These are phyloP conservation scores for Spheniscus mendiculus DNA, from an alignment of 2,113 vertebrate species.

Conservation along the genomic window DNA sequence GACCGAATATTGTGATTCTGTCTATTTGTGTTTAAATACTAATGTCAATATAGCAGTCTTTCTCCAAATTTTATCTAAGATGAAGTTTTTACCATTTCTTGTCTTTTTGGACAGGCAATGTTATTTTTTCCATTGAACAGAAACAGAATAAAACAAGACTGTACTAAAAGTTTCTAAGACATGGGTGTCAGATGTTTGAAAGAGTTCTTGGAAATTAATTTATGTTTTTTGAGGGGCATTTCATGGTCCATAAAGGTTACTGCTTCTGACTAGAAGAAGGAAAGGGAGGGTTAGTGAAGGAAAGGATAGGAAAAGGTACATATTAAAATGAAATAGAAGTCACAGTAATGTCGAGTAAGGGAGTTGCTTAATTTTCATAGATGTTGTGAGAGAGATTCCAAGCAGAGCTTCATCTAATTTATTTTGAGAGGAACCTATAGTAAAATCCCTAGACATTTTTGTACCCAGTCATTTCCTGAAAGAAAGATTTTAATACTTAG, in stretches of 20 bases:
- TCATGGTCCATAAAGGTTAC: background rate
- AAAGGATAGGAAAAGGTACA: background rate
- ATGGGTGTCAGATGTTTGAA: background rate
- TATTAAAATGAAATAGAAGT: background rate
- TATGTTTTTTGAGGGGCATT: background rate
- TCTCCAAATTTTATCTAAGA: background rate
- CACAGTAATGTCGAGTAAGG: background rate
- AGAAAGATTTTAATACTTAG: background rate
- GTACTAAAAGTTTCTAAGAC: background rate
- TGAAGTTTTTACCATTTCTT: background rate
- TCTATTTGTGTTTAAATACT: background rate
- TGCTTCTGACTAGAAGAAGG: background rate
- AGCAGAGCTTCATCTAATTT: background rate
- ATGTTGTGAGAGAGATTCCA: background rate
- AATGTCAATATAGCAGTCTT: background rate
- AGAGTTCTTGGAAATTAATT: background rate
- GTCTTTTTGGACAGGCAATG: background rate
- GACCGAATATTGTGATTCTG: background rate
- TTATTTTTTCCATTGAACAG: background rate
- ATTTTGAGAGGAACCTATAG: background rate
- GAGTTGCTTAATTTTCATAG: background rate
- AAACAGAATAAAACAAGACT: background rate
- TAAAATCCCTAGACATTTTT: background rate
- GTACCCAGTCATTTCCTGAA: background rate
- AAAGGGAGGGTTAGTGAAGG: background rate